Conservation (phyloP, 1,140 invertebrate genomes). For the Acromyrmex heyeri region DNA sequence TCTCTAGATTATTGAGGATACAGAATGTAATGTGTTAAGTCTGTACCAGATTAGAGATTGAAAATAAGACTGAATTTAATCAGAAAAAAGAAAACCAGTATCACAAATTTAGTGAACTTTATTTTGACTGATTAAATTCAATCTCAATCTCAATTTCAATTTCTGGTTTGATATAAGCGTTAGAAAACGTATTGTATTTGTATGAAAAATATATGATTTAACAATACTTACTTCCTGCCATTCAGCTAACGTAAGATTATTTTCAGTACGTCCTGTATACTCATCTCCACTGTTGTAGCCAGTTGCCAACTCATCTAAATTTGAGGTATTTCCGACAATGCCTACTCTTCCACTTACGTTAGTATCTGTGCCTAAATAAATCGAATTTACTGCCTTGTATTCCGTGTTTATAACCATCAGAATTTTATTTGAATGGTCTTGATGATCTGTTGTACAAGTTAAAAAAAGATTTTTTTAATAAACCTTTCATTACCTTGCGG, state of each 20-base stretch:
- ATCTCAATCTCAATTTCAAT: too few relatives aligned
- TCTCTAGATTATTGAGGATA: conserved; percentile 82
- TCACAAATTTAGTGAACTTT: too few relatives aligned
- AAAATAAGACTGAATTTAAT: too few relatives aligned
- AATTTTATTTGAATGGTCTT: not conserved
- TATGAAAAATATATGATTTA: not conserved
- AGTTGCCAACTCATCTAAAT: conserved; percentile 81
- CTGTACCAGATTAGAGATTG: too few relatives aligned
- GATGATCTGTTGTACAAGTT: not conserved
- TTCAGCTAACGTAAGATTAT: conserved; percentile 87
- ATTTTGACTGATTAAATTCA: too few relatives aligned
- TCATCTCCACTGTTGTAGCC: conserved; percentile 94
- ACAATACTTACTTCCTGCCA: conserved; percentile 87
- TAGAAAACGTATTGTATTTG: not conserved
- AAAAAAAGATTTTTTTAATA: not conserved
- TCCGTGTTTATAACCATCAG: not conserved
- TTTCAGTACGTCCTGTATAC: conserved; percentile 88
- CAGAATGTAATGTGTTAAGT: not conserved
- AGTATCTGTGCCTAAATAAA: conserved; percentile 77
- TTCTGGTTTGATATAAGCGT: too few relatives aligned
- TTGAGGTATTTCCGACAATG: conserved; percentile 78
- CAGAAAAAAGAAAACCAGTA: too few relatives aligned
- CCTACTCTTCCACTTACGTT: conserved; percentile 78
- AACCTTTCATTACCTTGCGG: conserved; percentile 76
- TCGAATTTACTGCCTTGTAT: not conserved